These are phyloP conservation scores for Tachycineta bicolor DNA, from an alignment of 2,113 vertebrate genomes.

Conservation along the genomic window DNA sequence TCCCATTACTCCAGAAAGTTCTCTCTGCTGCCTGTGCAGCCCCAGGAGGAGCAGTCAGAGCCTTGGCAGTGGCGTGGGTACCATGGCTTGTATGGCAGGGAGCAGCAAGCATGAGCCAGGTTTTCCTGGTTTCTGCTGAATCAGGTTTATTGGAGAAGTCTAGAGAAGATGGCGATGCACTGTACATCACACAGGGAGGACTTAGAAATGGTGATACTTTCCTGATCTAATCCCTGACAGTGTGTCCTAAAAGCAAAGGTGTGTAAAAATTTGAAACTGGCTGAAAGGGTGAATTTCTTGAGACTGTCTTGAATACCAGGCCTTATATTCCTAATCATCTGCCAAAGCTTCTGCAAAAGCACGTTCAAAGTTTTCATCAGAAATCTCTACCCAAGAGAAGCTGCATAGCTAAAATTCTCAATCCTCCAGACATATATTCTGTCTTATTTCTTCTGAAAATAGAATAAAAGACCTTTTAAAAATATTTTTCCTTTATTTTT, in stretches of 20 bases:
- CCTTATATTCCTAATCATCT: not conserved
- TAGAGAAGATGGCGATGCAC: not conserved
- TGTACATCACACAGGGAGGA: not conserved
- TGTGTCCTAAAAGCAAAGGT: not conserved
- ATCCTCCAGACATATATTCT: not conserved
- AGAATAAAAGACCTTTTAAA: not conserved
- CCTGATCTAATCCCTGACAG: not conserved
- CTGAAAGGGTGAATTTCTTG: not conserved
- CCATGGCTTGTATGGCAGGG: not conserved
- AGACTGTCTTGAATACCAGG: not conserved
- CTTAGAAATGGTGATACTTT: not conserved
- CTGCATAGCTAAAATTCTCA: not conserved
- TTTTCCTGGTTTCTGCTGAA: not conserved
- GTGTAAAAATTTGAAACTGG: not conserved
- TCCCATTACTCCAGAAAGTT: not conserved
- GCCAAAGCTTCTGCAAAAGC: not conserved
- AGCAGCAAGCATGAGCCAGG: not conserved
- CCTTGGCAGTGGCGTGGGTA: not conserved
- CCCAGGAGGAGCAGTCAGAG: not conserved
- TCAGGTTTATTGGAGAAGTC: not conserved
- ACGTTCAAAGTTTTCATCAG: not conserved
- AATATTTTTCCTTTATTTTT: not conserved
- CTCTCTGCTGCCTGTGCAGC: not conserved
- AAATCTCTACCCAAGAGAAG: not conserved
- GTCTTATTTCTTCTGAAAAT: not conserved